Evolutionary conservation across 2,113 vertebrate species (phyloP).

Genomic region (Sphaerodactylus townsendi): DNA sequence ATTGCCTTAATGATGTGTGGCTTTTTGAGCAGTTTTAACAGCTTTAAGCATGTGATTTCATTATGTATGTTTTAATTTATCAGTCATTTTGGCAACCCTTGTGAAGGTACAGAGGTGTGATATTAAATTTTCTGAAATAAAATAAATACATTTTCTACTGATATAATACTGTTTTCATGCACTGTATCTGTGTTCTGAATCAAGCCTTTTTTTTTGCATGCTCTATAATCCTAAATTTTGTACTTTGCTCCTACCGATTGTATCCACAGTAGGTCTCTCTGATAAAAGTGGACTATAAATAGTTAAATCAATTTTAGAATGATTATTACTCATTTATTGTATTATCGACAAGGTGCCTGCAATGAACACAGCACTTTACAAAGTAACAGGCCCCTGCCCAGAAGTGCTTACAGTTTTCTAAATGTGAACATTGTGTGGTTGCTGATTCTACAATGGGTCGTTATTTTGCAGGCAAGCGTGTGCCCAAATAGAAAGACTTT

Average conservation of each 20-base stretch:
- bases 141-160: background rate
- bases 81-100: background rate
- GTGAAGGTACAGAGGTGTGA: background rate
- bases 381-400: background rate
- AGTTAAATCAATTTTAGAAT: no score
- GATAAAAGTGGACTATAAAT: no score
- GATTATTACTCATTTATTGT: background rate
- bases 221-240: no score
- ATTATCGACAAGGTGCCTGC: background rate
- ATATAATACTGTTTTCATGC: no score
- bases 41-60: background rate
- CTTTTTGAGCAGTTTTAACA: no score
- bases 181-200: no score
- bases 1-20: no score
- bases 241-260: no score
- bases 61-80: background rate
- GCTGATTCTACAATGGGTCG: background rate
- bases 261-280: no score
- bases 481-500: constrained; percentile 61
- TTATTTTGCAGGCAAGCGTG: constrained; percentile 39
- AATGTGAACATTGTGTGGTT: no score
- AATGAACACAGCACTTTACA: background rate
- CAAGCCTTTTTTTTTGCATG: no score
- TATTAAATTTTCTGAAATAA: background rate
- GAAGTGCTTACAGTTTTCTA: background rate